Evolutionary conservation across 2,888 invertebrate species (phyloP), one percentile per base, ranked within the genome.

Genomic region (Ferrisia virgata): DNA sequence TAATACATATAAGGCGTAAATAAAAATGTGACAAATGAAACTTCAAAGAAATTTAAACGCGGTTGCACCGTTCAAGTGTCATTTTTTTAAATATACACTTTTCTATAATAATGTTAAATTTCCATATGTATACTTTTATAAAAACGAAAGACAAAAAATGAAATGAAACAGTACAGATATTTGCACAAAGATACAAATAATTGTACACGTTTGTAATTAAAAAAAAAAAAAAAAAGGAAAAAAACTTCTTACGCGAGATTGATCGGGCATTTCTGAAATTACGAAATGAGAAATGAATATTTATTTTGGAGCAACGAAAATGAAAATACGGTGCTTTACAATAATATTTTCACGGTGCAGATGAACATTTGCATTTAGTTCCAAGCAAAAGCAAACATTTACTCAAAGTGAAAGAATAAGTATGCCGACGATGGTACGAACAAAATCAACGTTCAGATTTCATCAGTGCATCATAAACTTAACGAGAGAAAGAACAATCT

Each of bases 291-390:
- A 72, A 72, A 72, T 72, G 72, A 72, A 72, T 72, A 72, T 72
- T 72, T 72, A 72, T 72, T 72, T 72, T 72, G 72, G 72, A 72
- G 33, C 72, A 33, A 72, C 72, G 72, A 72, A 72, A 72, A 72
- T 72, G 72, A 72, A 72, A 72, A 72, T 72, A 72, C 72, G 28
- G 6, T 18, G 72, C 72, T 72, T 72, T 33, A 72, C 33, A 33
- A 72, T 72, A 72, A 72, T 33, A 72, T 72, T 72, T 31, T 72
- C n/a, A 31, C 33, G 72, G 18, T 72, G 72, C 72, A 33, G 72
- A 72, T 72, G 72, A 72, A 28, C 72, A 72, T 72, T 72, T 72
- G 72, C 72, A 72, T 72, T 72, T 33, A 33, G n/a, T 33, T 72
- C 5, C 33, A 6, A 33, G 18, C 72, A 9, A 72, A 72, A 72